Evolutionary conservation across 1,140 invertebrate species (phyloP).

Genomic region (Ceratina australensis): DNA sequence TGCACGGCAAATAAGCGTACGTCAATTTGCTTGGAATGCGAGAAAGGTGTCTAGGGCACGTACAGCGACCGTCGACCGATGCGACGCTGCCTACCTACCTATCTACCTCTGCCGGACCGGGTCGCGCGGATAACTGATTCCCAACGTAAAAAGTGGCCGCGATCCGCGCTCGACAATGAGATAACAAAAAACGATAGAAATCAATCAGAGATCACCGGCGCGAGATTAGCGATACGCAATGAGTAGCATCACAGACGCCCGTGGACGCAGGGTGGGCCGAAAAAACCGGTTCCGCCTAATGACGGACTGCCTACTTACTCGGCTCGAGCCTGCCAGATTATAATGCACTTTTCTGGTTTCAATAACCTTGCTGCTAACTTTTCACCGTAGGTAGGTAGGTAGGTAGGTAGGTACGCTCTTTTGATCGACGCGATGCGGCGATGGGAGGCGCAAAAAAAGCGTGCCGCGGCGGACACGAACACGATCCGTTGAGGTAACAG

Average conservation of each 20-base stretch:
- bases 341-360: constrained; percentile 57
- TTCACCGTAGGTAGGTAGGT: constrained; percentile 10
- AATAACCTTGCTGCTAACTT: constrained; percentile 44
- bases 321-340: constrained; percentile 42
- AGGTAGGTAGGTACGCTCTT: background rate
- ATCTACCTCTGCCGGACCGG: too few species aligned
- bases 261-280: constrained; percentile 58
- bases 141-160: background rate
- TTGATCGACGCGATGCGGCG: background rate
- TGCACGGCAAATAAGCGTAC: background rate
- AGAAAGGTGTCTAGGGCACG: constrained; percentile 3
- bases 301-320: constrained; percentile 59
- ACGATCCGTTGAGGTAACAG: background rate
- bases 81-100: too few species aligned
- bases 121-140: background rate
- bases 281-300: constrained; percentile 68
- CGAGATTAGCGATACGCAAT: constrained; percentile 51
- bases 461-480: background rate
- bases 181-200: constrained; percentile 14
- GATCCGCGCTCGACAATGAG: background rate
- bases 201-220: constrained; percentile 38
- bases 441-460: background rate
- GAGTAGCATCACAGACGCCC: constrained; percentile 40
- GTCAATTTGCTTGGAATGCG: constrained; percentile 36
- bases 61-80: background rate